Evolutionary conservation across 2,888 invertebrate genomes (phyloP).

Genomic region (Yponomeuta evonymella): DNA sequence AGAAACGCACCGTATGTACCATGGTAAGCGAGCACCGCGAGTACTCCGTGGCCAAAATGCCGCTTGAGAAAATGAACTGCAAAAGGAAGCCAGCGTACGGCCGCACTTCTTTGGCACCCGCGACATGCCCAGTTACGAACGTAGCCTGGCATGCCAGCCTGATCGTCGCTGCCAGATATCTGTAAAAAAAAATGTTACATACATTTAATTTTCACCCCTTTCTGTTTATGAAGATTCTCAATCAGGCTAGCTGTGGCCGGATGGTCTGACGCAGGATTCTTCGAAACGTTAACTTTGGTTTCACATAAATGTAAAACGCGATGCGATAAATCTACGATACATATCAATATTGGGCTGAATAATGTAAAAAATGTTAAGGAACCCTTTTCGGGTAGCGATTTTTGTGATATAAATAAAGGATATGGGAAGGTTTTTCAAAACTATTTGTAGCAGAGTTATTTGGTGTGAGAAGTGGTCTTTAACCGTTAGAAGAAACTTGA

Average conservation of each 20-base stretch:
- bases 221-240: constrained; percentile 45
- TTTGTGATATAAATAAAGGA: constrained; percentile 50
- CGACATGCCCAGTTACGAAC: constrained; percentile 31
- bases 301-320: constrained; percentile 42
- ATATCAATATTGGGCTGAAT: constrained; percentile 72
- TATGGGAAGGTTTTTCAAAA: constrained; percentile 48
- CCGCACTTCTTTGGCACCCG: constrained; percentile 45
- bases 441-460: constrained; percentile 10
- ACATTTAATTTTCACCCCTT: constrained; percentile 29
- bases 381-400: constrained; percentile 39
- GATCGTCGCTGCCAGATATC: constrained; percentile 47
- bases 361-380: constrained; percentile 32
- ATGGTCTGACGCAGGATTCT: constrained; percentile 46
- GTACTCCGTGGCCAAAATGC: constrained; percentile 88
- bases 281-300: constrained; percentile 42
- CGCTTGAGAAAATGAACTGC: constrained; percentile 89
- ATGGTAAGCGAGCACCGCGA: constrained; percentile 89
- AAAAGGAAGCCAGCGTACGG: constrained; percentile 78
- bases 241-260: constrained; percentile 70
- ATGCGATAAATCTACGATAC: constrained; percentile 70
- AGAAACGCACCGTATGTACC: constrained; percentile 88
- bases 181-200: constrained; percentile 32
- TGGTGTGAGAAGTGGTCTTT: constrained; percentile 5
- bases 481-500: constrained; percentile 46
- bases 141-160: constrained; percentile 43